phyloP scores from a whole-genome alignment of 2,113 vertebrate species.

The Carlito syrichta region DNA sequence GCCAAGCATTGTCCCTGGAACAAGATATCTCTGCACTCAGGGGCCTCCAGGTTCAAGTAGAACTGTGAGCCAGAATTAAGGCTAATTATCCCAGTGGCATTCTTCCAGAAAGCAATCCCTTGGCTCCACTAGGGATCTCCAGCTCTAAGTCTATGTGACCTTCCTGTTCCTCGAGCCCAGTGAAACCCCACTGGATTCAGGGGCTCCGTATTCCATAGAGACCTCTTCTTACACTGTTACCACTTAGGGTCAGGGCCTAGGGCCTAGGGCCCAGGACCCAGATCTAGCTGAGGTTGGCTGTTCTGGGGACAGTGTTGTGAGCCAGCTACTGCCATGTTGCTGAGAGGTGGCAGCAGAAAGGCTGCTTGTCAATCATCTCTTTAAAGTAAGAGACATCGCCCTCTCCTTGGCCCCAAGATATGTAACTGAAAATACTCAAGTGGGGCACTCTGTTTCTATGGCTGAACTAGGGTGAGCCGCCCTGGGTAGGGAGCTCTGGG shows the following conservation, averaged over 20 bases:
- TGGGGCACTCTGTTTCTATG: background rate
- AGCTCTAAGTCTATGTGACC: background rate
- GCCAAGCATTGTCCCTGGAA: background rate
- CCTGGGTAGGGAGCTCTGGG: background rate
- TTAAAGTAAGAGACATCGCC: background rate
- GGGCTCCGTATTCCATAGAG: background rate
- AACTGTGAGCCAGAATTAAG: background rate
- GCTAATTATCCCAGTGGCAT: background rate
- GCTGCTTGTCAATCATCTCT: background rate
- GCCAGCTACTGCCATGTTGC: background rate
- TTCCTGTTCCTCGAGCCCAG: background rate
- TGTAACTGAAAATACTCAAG: background rate
- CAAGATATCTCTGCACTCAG: background rate
- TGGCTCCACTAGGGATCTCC: background rate
- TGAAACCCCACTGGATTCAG: background rate
- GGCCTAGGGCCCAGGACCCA: background rate
- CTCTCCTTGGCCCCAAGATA: background rate
- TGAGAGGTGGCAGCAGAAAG: background rate
- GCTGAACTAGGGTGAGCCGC: background rate
- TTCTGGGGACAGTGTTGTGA: background rate
- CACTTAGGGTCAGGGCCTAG: background rate
- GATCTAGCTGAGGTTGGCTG: background rate
- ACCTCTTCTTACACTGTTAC: background rate
- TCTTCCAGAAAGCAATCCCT: background rate
- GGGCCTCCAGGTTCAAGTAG: background rate